Evolutionary conservation across 2,113 vertebrate genomes (phyloP), one percentile per base, ranked within the genome.

Genomic region (Bufo bufo): DNA sequence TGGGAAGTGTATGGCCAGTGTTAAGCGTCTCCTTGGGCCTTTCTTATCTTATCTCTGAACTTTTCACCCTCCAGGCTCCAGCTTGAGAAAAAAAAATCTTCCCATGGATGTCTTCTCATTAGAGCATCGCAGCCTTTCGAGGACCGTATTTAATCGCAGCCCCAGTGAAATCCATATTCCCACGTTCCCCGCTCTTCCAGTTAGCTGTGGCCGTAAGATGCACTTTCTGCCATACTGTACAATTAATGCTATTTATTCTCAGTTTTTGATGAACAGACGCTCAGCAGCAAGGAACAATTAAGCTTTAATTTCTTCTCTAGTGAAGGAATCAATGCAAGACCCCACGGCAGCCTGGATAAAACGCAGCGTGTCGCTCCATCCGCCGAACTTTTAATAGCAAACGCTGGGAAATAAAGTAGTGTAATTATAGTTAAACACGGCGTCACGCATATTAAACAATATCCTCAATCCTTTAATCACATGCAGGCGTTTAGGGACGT

Each of bases 371-470:
- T 20, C 71, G 50, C 84, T 74, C 33, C 52, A 71, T 71, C 52
- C 69, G 43, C 16, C 20, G 33, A 85, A 85, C 84, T 72, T 74
- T 85, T 85, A 56, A 85, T 85, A 85, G 83, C 83, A 74, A 66
- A 72, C 74, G 83, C 58, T 72, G n/a, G 13, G 52, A 85, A 85
- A 85, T 85, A 72, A 71, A 74, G 83, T n/a, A 56, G n/a, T 56
- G 65, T 85, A 85, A 85, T 85, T 85, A 74, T 69, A 69, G 49
- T 74, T 85, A 85, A 85, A 72, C 83, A 85, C 83, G 52, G 65
- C 54, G 83, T 58, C 14, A 13, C 66, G 20, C 65, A 74, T 58
- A 72, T 85, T 85, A 85, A 85, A 85, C 83, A 85, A 74, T 85
- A 58, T 85, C 83, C 23, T 8, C 23, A 17, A 56, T 19, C 66